Evolutionary conservation across 2,113 vertebrate genomes (phyloP).

Genomic region (Halcyon senegalensis): DNA sequence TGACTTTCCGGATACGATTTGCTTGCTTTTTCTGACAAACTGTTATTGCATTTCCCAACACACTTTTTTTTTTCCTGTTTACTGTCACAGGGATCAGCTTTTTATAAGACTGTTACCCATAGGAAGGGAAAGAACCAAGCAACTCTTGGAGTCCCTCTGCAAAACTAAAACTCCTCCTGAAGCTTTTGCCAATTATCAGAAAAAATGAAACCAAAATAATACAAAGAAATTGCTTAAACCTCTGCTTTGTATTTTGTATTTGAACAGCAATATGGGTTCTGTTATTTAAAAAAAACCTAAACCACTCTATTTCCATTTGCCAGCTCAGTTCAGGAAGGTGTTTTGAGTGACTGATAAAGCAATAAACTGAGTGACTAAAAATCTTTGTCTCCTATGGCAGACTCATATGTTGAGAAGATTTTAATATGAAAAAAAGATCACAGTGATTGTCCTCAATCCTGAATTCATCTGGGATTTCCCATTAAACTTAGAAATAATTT

Average conservation of each 20-base stretch:
- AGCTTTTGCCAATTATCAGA: background rate
- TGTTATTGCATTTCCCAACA: conserved; percentile 23
- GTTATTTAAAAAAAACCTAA: background rate
- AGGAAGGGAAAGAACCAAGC: background rate
- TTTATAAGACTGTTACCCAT: background rate
- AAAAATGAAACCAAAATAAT: background rate
- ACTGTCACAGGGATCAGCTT: background rate
- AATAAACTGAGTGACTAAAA: background rate
- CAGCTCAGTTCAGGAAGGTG: background rate
- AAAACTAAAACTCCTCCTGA: background rate
- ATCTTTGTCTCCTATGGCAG: background rate
- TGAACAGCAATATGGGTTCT: background rate
- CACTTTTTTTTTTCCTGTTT: background rate
- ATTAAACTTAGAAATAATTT: background rate
- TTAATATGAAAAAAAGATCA: background rate
- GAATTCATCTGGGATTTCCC: background rate
- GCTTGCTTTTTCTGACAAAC: conserved; percentile 16
- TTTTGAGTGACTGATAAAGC: background rate
- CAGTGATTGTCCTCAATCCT: background rate
- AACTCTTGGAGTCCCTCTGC: background rate
- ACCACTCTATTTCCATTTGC: background rate
- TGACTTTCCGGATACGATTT: background rate
- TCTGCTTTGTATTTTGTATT: background rate
- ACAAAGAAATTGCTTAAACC: background rate
- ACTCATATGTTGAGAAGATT: background rate